Conservation (phyloP, 2,888 invertebrate genomes). For the Scrobipalpa costella region DNA sequence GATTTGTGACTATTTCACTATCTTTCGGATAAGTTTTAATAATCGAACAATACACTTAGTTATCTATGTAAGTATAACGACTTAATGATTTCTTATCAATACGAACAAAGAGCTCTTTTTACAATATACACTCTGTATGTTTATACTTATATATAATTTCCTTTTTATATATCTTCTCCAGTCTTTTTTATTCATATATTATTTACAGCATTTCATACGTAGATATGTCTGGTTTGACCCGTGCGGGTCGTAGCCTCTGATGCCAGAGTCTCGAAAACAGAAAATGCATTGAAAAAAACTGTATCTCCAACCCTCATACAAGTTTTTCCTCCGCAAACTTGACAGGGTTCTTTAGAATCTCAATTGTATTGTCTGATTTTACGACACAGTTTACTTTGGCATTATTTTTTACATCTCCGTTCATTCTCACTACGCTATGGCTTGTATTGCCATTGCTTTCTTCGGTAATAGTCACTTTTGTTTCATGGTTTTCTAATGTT, state of each 20-base stretch:
- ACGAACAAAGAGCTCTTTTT: constrained; percentile 37
- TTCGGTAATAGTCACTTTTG: constrained; percentile 37
- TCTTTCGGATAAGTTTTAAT: constrained; percentile 33
- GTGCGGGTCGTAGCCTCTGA: constrained; percentile 42
- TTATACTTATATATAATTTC: constrained; percentile 28
- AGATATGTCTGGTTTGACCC: constrained; percentile 58
- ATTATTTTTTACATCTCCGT: constrained; percentile 46
- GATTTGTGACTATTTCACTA: constrained; percentile 48
- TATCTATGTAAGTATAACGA: constrained; percentile 41
- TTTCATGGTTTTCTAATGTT: constrained; percentile 42
- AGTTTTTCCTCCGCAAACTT: constrained; percentile 76
- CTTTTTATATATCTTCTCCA: constrained; percentile 42
- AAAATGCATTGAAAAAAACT: constrained; percentile 56
- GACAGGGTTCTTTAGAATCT: constrained; percentile 58
- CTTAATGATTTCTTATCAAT: constrained; percentile 39
- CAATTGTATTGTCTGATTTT: constrained; percentile 46
- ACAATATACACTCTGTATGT: constrained; percentile 34
- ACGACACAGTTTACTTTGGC: constrained; percentile 47
- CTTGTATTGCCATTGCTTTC: constrained; percentile 65
- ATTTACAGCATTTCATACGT: constrained; percentile 55
- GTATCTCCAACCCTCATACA: constrained; percentile 68
- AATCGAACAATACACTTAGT: constrained; percentile 32
- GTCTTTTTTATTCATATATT: constrained; percentile 53
- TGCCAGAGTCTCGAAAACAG: constrained; percentile 52
- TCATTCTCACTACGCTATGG: constrained; percentile 42